Evolutionary conservation across 2,888 invertebrate genomes (phyloP).

Genomic region (Heteromyza rotundicornis): DNA sequence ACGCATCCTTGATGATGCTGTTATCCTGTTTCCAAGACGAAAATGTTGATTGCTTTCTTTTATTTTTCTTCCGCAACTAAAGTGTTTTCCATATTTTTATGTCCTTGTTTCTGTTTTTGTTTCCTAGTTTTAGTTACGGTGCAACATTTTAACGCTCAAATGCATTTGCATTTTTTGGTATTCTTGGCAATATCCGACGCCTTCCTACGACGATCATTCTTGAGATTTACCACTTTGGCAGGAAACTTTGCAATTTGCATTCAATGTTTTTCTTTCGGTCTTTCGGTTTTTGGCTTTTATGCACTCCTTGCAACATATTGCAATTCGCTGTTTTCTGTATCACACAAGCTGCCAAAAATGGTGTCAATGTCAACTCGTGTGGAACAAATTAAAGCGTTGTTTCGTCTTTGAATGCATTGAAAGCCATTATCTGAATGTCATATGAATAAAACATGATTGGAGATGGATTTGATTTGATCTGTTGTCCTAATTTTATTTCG

Average conservation of each 20-base stretch:
- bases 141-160: background rate
- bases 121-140: background rate
- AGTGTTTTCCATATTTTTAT: background rate
- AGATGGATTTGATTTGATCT: too few relatives aligned
- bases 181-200: too few relatives aligned
- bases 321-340: background rate
- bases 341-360: background rate
- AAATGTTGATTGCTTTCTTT: background rate
- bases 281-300: background rate
- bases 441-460: too few relatives aligned
- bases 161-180: background rate
- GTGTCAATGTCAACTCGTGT: background rate
- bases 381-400: background rate
- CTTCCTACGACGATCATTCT: too few relatives aligned
- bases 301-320: background rate
- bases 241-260: too few relatives aligned
- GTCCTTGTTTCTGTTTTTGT: background rate
- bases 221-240: too few relatives aligned
- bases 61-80: background rate
- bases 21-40: background rate
- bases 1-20: constrained; percentile 1
- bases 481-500: too few relatives aligned
- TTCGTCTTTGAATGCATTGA: too few relatives aligned
- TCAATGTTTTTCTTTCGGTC: too few relatives aligned
- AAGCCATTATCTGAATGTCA: too few relatives aligned